A percentile compares a stretch with the other conserved stretches of the same genome.
Evolutionary conservation across 30 jellyfish, hydroid and myxozoan genomes (phyloP).

Genomic region (Chironex yamaguchii): DNA sequence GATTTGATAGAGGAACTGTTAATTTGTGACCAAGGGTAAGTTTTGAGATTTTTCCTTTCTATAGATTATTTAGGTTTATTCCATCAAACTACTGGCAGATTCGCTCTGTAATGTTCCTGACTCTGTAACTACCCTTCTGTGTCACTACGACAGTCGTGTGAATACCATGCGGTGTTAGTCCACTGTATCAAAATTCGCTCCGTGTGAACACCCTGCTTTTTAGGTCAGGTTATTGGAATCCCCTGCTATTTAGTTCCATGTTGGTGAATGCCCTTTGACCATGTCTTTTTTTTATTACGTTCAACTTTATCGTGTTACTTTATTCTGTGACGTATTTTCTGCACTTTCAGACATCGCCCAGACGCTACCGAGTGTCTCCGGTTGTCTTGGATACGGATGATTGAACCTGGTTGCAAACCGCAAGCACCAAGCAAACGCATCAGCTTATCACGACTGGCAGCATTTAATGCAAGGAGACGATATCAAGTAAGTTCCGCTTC

Average conservation of each 20-base stretch:
- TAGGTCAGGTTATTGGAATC: too few species aligned
- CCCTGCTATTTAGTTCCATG: too few species aligned
- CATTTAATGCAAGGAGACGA: constrained; percentile 98
- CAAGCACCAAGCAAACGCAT: constrained; percentile 81
- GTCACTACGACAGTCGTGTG: too few species aligned
- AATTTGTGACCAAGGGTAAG: constrained; percentile 88
- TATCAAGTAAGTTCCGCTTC: constrained; percentile 66
- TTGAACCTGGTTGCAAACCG: constrained; percentile 83
- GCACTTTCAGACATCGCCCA: constrained; percentile 81
- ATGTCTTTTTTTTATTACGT: too few species aligned
- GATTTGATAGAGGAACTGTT: constrained; percentile 93
- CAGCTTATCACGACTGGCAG: constrained; percentile 93
- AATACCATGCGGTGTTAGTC: too few species aligned
- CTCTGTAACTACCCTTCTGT: too few species aligned
- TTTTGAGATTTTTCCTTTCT: background rate
- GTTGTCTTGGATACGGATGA: constrained; percentile 91
- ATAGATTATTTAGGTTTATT: background rate
- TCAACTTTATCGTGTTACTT: too few species aligned
- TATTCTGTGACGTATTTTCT: background rate
- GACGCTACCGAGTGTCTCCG: constrained; percentile 91
- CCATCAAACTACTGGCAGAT: background rate
- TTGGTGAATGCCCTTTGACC: too few species aligned
- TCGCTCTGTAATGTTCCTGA: background rate
- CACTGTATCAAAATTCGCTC: too few species aligned
- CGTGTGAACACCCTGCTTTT: too few species aligned